A percentile compares a stretch with the other conserved stretches of the same genome.
Conservation (phyloP, 2,797 vertebrate genomes). For the Enteromius thamalakanensis region DNA sequence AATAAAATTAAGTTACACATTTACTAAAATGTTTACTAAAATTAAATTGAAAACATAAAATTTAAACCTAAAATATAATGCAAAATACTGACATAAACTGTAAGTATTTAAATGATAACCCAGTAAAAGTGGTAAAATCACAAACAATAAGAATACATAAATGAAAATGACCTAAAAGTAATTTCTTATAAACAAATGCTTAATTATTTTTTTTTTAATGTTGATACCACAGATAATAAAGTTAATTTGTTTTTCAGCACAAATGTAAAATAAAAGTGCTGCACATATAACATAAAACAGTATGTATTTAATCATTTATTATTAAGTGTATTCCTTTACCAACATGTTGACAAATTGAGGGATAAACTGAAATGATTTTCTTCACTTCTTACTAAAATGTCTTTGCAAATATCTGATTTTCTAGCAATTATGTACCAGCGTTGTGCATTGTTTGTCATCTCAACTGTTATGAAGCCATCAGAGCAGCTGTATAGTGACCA, state of each 20-base stretch:
- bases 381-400: background rate
- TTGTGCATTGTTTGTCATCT: background rate
- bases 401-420: background rate
- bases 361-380: background rate
- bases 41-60: background rate
- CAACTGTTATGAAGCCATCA: constrained; percentile 6
- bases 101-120: background rate
- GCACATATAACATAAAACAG: background rate
- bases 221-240: background rate
- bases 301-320: background rate
- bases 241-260: background rate
- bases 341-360: no score
- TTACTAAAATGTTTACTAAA: background rate
- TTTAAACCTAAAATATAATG: background rate
- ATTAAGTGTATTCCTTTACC: no score
- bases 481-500: constrained; percentile 10
- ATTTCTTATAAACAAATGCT: background rate
- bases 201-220: background rate
- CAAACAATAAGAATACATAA: background rate
- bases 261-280: background rate
- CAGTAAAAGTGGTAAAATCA: background rate
- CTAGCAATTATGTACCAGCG: background rate
- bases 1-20: background rate
- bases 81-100: background rate
- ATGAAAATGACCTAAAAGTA: background rate